Evolutionary conservation across 2,113 vertebrate species (phyloP).

Genomic region (Athene noctua): DNA sequence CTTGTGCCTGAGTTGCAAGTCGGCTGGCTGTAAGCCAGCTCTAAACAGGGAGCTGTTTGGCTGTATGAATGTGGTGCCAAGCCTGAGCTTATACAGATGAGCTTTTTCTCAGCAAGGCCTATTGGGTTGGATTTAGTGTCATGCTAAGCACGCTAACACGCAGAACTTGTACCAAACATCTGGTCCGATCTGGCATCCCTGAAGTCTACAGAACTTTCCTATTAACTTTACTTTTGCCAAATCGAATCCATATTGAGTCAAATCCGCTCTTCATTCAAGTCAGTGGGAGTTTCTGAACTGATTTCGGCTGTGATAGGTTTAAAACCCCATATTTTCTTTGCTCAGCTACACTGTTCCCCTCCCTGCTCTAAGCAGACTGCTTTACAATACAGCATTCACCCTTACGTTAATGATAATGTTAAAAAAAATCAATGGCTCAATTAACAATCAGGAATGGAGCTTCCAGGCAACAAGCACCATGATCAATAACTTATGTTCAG

Average conservation of each 20-base stretch:
- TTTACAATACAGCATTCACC: constrained; percentile 38
- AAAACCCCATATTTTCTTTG: neutral
- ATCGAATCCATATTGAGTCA: neutral
- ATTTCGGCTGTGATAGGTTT: neutral
- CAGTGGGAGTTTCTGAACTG: neutral
- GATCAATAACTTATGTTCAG: constrained; percentile 79
- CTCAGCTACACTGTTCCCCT: neutral
- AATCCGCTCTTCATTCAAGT: neutral
- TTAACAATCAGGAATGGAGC: constrained; percentile 76
- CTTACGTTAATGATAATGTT: constrained; percentile 66
- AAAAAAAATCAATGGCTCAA: constrained; percentile 77
- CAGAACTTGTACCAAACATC: neutral
- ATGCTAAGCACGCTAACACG: neutral
- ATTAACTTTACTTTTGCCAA: neutral
- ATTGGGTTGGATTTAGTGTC: neutral
- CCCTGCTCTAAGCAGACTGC: neutral
- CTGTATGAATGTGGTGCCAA: neutral
- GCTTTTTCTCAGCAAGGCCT: neutral
- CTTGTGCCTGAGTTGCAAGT: neutral
- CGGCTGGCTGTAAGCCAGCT: neutral
- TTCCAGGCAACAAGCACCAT: constrained; percentile 71
- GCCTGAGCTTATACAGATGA: neutral
- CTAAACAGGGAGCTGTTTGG: neutral
- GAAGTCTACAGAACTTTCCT: neutral
- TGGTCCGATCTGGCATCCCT: neutral